Conservation (phyloP, 2,888 invertebrate species). For the Torymus texanus region DNA sequence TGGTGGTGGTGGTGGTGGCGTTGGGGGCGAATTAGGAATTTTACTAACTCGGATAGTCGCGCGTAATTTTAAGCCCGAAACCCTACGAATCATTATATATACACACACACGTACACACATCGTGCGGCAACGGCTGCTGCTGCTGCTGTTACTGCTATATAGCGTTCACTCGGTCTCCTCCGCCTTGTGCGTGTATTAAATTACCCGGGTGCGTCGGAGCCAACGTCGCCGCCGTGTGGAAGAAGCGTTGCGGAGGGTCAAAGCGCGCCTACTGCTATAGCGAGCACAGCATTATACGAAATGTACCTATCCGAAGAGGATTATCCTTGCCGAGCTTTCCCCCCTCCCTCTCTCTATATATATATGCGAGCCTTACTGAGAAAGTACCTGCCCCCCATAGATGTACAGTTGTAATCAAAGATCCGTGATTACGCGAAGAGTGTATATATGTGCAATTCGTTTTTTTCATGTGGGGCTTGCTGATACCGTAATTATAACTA, state of each 20-base stretch:
- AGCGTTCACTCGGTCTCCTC: conserved; percentile 44
- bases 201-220: conserved; percentile 61
- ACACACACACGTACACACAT: neutral
- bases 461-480: too few species aligned
- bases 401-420: conserved; percentile 23
- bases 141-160: neutral
- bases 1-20: conserved; percentile 44
- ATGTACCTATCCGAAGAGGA: conserved; percentile 45
- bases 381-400: neutral
- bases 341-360: neutral
- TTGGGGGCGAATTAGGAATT: conserved; percentile 73
- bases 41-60: conserved; percentile 74
- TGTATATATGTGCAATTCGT: too few species aligned
- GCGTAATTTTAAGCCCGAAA: conserved; percentile 75
- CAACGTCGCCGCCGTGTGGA: neutral
- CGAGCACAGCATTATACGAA: conserved; percentile 43
- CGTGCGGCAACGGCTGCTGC: neutral
- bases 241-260: conserved; percentile 34
- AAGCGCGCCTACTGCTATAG: conserved; percentile 18
- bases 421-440: conserved; percentile 6
- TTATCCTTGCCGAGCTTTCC: conserved; percentile 39
- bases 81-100: conserved; percentile 72
- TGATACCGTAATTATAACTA: too few species aligned
- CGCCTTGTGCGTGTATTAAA: conserved; percentile 72
- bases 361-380: neutral